Percentiles rank a stretch among this genome's conserved stretches.
phyloP scores from a whole-genome alignment of 2,113 vertebrate genomes.

The Cochlearius cochlearius region DNA sequence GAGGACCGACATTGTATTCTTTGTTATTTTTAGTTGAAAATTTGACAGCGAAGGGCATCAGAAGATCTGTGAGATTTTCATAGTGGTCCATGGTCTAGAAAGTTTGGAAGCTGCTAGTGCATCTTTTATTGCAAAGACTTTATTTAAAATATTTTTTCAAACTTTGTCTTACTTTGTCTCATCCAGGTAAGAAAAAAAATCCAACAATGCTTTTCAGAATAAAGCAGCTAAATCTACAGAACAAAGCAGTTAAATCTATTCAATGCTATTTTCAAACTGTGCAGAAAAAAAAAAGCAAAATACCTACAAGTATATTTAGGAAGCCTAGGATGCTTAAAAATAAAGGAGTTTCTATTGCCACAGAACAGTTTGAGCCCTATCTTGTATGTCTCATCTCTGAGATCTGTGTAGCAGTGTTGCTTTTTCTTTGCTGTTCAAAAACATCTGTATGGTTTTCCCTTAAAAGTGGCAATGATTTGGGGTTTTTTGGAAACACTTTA shows the following conservation, averaged over 20 bases:
- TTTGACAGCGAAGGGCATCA: not conserved
- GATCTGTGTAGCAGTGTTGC: not conserved
- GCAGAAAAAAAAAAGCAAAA: not conserved
- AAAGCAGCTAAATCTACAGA: not conserved
- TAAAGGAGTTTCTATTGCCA: not conserved
- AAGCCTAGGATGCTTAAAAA: constrained; percentile 27
- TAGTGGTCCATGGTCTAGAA: not conserved
- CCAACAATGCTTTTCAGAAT: not conserved
- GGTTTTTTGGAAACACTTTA: constrained; percentile 27
- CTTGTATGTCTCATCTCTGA: not conserved
- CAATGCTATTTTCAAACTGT: not conserved
- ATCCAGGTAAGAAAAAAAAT: not conserved
- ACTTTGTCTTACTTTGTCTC: not conserved
- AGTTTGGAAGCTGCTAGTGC: not conserved
- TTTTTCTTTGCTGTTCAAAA: not conserved
- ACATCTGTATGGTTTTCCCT: not conserved
- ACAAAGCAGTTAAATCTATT: not conserved
- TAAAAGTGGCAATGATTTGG: not conserved
- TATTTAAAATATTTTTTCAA: not conserved
- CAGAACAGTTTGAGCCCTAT: not conserved
- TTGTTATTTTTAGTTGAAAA: not conserved
- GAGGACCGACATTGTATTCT: not conserved
- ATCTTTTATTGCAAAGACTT: not conserved
- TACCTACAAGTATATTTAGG: not conserved
- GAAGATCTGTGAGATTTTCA: not conserved